Conservation (phyloP, 2,797 vertebrate genomes). For the Cephalopachus bancanus region DNA sequence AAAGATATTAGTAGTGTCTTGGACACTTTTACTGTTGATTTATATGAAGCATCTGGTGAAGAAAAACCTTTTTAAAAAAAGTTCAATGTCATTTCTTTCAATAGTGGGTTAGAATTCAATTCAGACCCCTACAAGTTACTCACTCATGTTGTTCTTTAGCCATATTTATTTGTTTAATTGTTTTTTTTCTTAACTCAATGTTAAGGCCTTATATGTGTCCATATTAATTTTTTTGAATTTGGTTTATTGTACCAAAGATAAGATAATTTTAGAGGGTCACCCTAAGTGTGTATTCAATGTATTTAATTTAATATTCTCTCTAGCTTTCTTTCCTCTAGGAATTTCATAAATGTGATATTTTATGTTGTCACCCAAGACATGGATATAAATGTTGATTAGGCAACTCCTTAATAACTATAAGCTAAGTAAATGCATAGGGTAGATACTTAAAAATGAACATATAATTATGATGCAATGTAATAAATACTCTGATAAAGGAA, state of each 20-base stretch:
- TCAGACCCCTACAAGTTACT: not conserved
- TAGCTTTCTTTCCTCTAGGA: not conserved
- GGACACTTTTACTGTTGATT: not conserved
- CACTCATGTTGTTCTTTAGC: not conserved
- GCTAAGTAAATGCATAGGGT: not conserved
- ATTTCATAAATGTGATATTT: not conserved
- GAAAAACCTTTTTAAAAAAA: not conserved
- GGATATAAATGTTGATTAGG: not conserved
- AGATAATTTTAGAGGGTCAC: not conserved
- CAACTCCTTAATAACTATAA: not conserved
- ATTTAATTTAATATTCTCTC: not conserved
- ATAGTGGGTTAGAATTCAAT: conserved; percentile 66
- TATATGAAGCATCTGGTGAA: conserved; percentile 17
- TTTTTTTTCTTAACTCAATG: conserved; percentile 11
- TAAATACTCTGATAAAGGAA: not conserved
- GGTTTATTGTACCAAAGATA: not conserved
- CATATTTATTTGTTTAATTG: conserved; percentile 19
- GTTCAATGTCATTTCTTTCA: conserved; percentile 56
- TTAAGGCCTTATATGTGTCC: not conserved
- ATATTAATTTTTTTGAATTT: not conserved
- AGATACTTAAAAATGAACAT: not conserved
- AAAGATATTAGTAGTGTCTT: not conserved
- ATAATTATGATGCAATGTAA: not conserved
- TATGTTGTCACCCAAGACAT: not conserved
- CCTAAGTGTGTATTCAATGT: not conserved